phyloP scores from a whole-genome alignment of 2,888 invertebrate genomes.

The Miltochrista miniata region DNA sequence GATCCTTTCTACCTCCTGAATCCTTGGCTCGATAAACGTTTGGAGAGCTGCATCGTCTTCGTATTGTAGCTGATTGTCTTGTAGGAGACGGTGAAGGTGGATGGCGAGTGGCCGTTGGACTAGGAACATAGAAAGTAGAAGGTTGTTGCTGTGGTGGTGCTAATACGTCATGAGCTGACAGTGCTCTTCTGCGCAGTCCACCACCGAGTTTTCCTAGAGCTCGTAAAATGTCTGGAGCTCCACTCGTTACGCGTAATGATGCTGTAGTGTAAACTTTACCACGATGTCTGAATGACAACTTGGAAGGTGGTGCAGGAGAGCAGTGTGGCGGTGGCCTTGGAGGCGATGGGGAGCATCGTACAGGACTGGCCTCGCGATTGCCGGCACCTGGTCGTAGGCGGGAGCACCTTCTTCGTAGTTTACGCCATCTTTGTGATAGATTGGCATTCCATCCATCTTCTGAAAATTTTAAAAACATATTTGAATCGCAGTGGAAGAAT shows the following conservation, averaged over 20 bases:
- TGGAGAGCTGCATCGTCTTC: conserved; percentile 75
- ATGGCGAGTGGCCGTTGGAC: conserved; percentile 78
- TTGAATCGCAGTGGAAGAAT: background rate
- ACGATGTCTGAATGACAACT: conserved; percentile 76
- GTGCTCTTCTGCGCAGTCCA: conserved; percentile 86
- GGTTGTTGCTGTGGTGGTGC: conserved; percentile 81
- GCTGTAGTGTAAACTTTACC: conserved; percentile 80
- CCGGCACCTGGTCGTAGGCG: conserved; percentile 86
- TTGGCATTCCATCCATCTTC: conserved; percentile 90
- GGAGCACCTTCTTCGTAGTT: conserved; percentile 87
- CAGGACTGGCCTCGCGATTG: conserved; percentile 79
- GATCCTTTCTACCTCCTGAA: conserved; percentile 55
- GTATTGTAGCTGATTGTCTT: conserved; percentile 63
- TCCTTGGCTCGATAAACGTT: conserved; percentile 68
- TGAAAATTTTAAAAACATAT: conserved; percentile 60
- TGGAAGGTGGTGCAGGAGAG: conserved; percentile 74
- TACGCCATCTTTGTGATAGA: conserved; percentile 89
- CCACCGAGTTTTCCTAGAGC: conserved; percentile 89
- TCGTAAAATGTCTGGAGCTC: conserved; percentile 86
- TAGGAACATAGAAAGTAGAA: conserved; percentile 89
- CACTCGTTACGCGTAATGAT: conserved; percentile 77
- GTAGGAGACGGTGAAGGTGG: conserved; percentile 72
- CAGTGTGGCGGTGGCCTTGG: conserved; percentile 77
- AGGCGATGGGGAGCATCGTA: conserved; percentile 83
- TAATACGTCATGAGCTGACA: conserved; percentile 88